Base-by-base conservation (phyloP, 2,797 vertebrate species). In the Echeneis naucrates region DNA sequence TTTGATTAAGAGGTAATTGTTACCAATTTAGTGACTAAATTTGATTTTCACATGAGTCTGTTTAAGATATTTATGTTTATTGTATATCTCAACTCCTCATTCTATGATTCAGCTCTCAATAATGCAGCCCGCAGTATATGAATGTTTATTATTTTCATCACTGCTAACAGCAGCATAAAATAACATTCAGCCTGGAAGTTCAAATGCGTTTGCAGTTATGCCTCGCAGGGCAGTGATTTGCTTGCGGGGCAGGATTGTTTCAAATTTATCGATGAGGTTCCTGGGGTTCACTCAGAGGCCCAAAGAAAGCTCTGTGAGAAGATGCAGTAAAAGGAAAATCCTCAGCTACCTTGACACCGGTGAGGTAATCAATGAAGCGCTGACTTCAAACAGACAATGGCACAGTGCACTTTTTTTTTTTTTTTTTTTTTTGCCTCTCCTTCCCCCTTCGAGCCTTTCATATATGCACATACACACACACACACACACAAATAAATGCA, bases 181-280 rank as follows among this genome's bases (percentile, higher is more conserved):
- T 38, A 50, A 44, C 64, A 70, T 48, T 16, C 60, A 50, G 16
- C 44, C 47, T 47, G 8, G 65, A 53, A 56, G 63, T 85, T 84
- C 45, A 17, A 84, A 75, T 58, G 8, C 17, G 38, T 72, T 74
- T 82, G 68, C 63, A 69, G 54, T 58, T 81, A 84, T 77, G 52
- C 42, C 52, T 54, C 6, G 5, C 7, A 2, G 69, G 54, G 26
- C 19, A 10, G 16, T 17, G 27, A 72, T 83, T 68, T 81, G 74
- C 84, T 87, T 87, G 65, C 75, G 40, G 52, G 52, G 80, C 79
- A 78, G 64, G 81, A 75, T 87, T 85, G 68, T 79, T 72, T 84
- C 26, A 88, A 72, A 88, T 85, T 52, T 87, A 85, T 75, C 63
- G 77, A 78, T 42, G 57, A 67, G 65, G 75, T 83, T 76, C 57